Evolutionary conservation across 2,888 invertebrate species (phyloP), one percentile per base, ranked within the genome.

Genomic region (Yponomeuta evonymella): DNA sequence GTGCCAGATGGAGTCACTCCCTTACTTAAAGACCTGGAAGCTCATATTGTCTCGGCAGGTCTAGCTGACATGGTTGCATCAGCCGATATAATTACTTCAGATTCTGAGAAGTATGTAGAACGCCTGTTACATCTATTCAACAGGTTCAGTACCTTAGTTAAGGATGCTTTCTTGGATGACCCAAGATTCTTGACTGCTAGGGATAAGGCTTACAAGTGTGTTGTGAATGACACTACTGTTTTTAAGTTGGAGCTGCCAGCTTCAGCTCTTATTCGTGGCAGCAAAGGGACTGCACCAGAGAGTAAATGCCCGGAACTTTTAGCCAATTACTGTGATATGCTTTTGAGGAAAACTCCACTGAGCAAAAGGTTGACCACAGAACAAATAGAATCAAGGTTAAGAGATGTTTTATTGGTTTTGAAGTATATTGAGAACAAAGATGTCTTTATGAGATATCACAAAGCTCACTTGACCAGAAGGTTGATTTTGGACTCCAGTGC

Each of bases 351-450:
- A 84, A 99, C 99, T 71, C 98, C 98, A 43, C 93, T 99, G 75
- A 98, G 98, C 89, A 99, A 99, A 91, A 95, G 97, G 78, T 94
- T 99, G 73, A 98, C 98, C 29, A 97, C 96, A 75, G 99, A 99
- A 84, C 98, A 99, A 92, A 98, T 99, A 77, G 99, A 99, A 90
- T 95, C 94, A 73, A 96, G 98, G 81, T 93, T 99, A 73, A 96
- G 94, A 83, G 98, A 99, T 93, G 98, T 99, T 77, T 91, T 99
- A 75, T 93, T 99, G 84, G 98, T 99, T 75, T 93, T 99, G 75
- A 99, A 99, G 88, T 99, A 99, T 90, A 98, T 99, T 76, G 97
- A 98, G 86, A 99, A 99, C 90, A 99, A 99, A 88, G 99, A 99
- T 93, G 99, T 99, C 48, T 99, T 99, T 87, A 99, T 99, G 99